These are phyloP conservation scores for Hippoglossus stenolepis DNA, from an alignment of 2,113 vertebrate species.

Conservation along the genomic window DNA sequence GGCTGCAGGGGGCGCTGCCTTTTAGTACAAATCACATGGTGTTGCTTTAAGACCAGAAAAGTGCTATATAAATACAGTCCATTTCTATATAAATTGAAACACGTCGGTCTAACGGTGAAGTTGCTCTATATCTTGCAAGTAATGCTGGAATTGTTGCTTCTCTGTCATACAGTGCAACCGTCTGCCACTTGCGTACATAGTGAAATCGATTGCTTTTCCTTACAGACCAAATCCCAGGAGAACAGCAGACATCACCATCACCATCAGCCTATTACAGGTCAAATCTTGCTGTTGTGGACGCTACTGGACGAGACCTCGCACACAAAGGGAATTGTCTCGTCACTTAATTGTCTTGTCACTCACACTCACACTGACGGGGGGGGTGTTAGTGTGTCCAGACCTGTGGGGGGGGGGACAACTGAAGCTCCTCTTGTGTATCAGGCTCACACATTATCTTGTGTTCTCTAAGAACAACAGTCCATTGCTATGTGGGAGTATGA, in stretches of 20 bases:
- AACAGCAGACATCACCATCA: conserved; percentile 5
- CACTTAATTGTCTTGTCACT: conserved; percentile 55
- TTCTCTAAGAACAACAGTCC: conserved; percentile 11
- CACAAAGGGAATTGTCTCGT: conserved; percentile 40
- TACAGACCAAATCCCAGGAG: conserved; percentile 15
- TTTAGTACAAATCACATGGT: too few relatives aligned
- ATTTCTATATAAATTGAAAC: too few relatives aligned
- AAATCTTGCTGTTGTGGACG: not conserved
- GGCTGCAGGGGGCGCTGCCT: too few relatives aligned
- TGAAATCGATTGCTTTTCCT: not conserved
- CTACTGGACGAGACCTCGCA: not conserved
- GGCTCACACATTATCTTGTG: conserved; percentile 47
- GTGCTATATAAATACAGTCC: too few relatives aligned
- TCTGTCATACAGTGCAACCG: not conserved
- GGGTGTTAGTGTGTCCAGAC: conserved; percentile 51
- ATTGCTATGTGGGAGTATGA: conserved; percentile 36
- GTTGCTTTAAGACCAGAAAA: too few relatives aligned
- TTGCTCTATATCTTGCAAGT: too few relatives aligned
- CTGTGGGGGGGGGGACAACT: conserved; percentile 9
- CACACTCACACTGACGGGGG: conserved; percentile 56
- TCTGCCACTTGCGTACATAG: conserved; percentile 23
- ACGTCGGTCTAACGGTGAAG: not conserved
- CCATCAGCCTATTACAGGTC: conserved; percentile 15
- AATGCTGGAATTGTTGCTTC: not conserved
- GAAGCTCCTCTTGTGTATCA: conserved; percentile 12